Evolutionary conservation across 2,113 vertebrate genomes (phyloP), one percentile per base, ranked within the genome.

Genomic region (Pundamilia nyererei): DNA sequence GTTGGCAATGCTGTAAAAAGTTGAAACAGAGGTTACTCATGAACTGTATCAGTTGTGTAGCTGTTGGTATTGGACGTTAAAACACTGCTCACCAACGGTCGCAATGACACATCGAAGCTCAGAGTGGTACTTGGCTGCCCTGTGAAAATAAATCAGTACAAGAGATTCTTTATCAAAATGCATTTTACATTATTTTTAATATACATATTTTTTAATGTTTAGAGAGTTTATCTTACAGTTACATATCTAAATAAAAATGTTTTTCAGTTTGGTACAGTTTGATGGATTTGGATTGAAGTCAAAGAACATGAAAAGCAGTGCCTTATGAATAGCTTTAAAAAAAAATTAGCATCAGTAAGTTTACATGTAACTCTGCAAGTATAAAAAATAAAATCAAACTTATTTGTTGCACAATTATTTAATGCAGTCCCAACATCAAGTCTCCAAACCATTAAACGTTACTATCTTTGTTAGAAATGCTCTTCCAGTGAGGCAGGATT

Each of bases 41-140:
- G 21, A 72, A 45, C 13, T 15, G 13, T 9, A 26, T 72, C 68
- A 45, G 14, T 26, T 24, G 3, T 70, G 65, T 14, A 9, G 65
- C 14, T 40, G n/a, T 26, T 17, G 14, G 13, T 10, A 72, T 24
- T 72, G 40, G 40, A 72, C 3, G 13, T 72, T 72, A 26, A 45
- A 72, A 17, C 68, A 72, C 21, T 31, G 82, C 86, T 91, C 40
- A 94, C 91, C 29, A 45, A 92, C 81, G 0, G 1, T 87, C 2
- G 84, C 88, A 38, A 80, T 10, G n/a, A 94, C 68, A 26, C 92
- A 94, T 3, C 91, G 81, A 3, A 90, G 83, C 3, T 85, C 86
- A 0, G 92, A 93, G 9, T 91, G 55, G 42, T 79, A 92, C n/a
- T 45, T 72, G 40, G 21, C 21, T 45, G 8, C 21, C 17, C 68